These are phyloP conservation scores for Chlorodrepanis virens DNA, from an alignment of 2,113 vertebrate genomes.

Conservation along the genomic window DNA sequence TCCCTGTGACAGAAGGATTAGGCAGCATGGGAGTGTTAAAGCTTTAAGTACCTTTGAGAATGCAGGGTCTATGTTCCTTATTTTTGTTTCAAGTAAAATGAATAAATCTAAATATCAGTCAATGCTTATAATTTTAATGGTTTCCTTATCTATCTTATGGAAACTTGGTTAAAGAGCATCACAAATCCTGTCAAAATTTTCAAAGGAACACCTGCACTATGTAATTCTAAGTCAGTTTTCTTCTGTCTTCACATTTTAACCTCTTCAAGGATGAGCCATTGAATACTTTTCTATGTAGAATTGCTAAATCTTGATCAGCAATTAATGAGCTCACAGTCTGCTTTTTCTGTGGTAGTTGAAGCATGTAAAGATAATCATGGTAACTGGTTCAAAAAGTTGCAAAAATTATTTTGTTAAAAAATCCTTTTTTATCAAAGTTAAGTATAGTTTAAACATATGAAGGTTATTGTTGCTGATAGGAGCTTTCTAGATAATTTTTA, in stretches of 20 bases:
- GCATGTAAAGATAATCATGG: neutral
- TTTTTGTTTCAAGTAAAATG: neutral
- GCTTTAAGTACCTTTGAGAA: neutral
- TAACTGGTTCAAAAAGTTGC: neutral
- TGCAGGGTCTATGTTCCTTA: neutral
- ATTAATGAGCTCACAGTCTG: neutral
- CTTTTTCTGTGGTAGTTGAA: neutral
- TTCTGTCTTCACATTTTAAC: neutral
- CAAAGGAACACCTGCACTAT: neutral
- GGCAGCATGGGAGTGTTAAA: neutral
- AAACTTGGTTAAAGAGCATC: neutral
- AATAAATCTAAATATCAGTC: neutral
- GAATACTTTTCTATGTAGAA: neutral
- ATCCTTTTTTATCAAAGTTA: neutral
- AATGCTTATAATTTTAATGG: neutral
- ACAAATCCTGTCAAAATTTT: neutral
- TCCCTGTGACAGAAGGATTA: neutral
- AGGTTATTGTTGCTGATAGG: neutral
- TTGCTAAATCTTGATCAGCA: neutral
- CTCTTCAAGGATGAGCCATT: neutral
- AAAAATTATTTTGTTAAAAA: neutral
- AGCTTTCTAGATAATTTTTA: neutral
- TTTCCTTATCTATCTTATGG: neutral
- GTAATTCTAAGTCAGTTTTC: neutral
- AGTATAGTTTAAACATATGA: neutral